phyloP scores from a whole-genome alignment of 2,113 vertebrate species.

The Tachuris rubrigastra region DNA sequence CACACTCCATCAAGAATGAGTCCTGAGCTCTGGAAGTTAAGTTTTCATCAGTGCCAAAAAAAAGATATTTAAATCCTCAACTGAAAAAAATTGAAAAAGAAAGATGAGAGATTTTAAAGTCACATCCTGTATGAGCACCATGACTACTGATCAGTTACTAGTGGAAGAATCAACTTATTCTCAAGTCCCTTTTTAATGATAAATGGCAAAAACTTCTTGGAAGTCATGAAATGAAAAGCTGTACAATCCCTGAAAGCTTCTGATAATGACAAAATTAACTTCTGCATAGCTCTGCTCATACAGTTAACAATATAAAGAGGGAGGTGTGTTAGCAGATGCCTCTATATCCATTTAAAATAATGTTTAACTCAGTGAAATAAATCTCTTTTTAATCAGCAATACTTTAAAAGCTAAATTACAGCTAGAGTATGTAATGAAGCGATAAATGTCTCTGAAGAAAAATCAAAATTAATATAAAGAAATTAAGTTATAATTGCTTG shows the following conservation, averaged over 20 bases:
- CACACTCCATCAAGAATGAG: not conserved
- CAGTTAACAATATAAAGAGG: not conserved
- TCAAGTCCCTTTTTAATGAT: not conserved
- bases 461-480: slow-evolving; percentile 58
- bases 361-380: slow-evolving; percentile 1
- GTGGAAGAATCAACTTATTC: not conserved
- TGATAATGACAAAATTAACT: not conserved
- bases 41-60: not conserved
- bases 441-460: slow-evolving; percentile 9
- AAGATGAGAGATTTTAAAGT: not conserved
- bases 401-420: slow-evolving; percentile 41
- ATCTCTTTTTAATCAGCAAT: slow-evolving; percentile 38
- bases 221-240: not conserved
- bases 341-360: slow-evolving; percentile 1
- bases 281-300: not conserved
- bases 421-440: slow-evolving; percentile 2
- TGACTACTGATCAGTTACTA: not conserved
- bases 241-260: not conserved
- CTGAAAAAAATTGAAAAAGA: not conserved
- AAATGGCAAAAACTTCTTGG: not conserved
- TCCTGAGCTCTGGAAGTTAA: not conserved
- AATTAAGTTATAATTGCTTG: slow-evolving; percentile 40
- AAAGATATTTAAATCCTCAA: not conserved
- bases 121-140: not conserved
- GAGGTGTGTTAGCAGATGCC: not conserved